Evolutionary conservation across 2,888 invertebrate species (phyloP), one percentile per base, ranked within the genome.

Genomic region (Prenolepis imparis): DNA sequence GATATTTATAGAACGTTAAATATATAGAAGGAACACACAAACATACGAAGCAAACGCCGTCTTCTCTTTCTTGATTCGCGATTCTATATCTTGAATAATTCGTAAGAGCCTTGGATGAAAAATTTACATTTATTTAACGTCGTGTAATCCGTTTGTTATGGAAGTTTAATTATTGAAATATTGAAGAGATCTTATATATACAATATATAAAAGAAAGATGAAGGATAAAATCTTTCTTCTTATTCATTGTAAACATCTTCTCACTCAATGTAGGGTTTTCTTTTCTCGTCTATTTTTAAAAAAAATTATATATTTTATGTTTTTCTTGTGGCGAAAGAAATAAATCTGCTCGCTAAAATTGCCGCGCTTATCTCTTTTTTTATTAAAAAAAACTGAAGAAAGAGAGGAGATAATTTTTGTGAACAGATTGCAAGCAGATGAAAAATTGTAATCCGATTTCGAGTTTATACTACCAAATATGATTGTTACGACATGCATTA

Each of bases 1-100:
- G 82, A 82, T 89, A 89, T 89, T 89, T 88, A 86, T 86, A 84
- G 78, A 12, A 80, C 82, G 77, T 41, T 77, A 84, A 89, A 72
- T 82, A 52, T 52, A 52, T 52, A 52, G 8, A 8, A 86, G 84
- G 77, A 64, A n/a, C 15, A 55, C 41, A 18, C 57, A 52, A 68
- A 18, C 32, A 18, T 24, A 36, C 3, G 28, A 28, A 28, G 41
- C 55, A 64, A 61, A 52, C 52, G 55, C 24, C 66, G 12, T 21
- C 28, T 63, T 32, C 75, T 80, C 75, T 78, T 64, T 85, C 82
- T 57, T 63, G 32, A 32, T 63, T 70, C n/a, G 24, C 21, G 72
- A n/a, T 28, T 48, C 67, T 59, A 81, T 72, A 75, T 85, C 66
- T 81, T 70, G 68, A 70, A 63, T 57, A 48, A 80, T 72, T 59